Evolutionary conservation across 2,888 invertebrate genomes (phyloP), one percentile per base, ranked within the genome.

Genomic region (Linnaemya vulpina): DNA sequence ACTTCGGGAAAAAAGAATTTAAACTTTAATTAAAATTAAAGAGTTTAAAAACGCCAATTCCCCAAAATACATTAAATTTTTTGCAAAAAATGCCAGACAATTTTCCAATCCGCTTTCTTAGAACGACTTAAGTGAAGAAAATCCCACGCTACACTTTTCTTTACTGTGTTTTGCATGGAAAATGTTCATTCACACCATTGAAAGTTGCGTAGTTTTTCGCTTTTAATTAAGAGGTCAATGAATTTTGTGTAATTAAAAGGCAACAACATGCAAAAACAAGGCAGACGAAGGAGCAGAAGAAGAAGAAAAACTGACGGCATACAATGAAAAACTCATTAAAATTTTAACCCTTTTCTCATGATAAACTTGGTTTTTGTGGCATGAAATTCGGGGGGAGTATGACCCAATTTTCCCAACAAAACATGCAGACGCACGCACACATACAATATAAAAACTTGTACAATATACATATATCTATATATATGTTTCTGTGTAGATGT

Each of bases 291-390:
- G 20, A 60, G n/a, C n/a, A n/a, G 13, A 73, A 58, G 51, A n/a
- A 15, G 20, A 40, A 46, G 38, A 25, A 73, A 60, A 60, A 62
- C 43, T 43, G 60, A 15, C 67, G 77, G 15, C n/a, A 46, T 38
- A 68, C 53, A 68, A 83, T 67, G 51, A 74, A 81, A 83, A 83
- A 78, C 83, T 83, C 53, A 83, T 83, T 83, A 78, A 76, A 70
- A 71, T 53, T 55, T 82, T 82, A 73, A 71, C 73, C 78, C 67
- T 68, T 83, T 83, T 70, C 58, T 67, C 15, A 13, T 68, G 43
- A 15, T 43, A 25, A 71, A 58, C 25, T 71, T 71, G 55, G n/a
- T 71, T 40, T 71, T 65, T 17, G 51, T 53, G 40, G n/a, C 38
- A 63, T 38, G 40, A 40, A 35, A 58, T 40, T 22, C 55, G 25